Base-by-base conservation (phyloP, 1,140 invertebrate genomes). In the Cotesia glomerata region DNA sequence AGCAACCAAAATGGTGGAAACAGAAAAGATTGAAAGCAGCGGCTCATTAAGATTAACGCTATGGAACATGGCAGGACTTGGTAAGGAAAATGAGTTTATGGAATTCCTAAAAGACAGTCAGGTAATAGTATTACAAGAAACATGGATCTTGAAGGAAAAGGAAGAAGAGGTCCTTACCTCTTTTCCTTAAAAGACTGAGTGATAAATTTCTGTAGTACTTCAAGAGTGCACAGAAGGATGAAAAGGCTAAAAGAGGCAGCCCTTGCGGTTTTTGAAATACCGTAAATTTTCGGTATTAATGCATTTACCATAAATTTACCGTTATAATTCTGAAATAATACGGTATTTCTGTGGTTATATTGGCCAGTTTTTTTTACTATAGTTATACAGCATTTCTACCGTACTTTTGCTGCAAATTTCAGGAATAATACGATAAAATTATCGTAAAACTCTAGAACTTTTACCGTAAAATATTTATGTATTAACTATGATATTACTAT, bases 111-210 rank as follows among this genome's bases (percentile, higher is more conserved):
- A 74, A 32, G 39, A 72, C 0, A 39, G 3, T 9, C 65, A 77
- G 16, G 59, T 73, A 14, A 16, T 75, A 1, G 18, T 76, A 13
- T 14, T 77, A 14, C 62, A 64, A 32, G 77, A 77, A 65, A 79
- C 75, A 13, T 78, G 72, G 77, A 14, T 76, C 9, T 68, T 73
- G n/a, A 32, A 74, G 18, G 70, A 75, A 34, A 18, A 68, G 18
- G 72, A 64, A 68, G 35, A 51, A 5, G 73, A 59, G 62, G 14
- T 58, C 11, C 59, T n/a, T n/a, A n/a, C n/a, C n/a, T n/a, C n/a
- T n/a, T n/a, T n/a, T 58, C 11, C 59, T 18, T 9, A 52, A 66
- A 9, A 65, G 14, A 36, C 39, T 76, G 35, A 45, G 32, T 34
- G 14, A 51, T 36, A 45, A 71, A 16, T 75, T 56, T 58, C 54